A percentile compares a stretch with the other conserved stretches of the same genome.
These are phyloP conservation scores for Lycopodina hypogea DNA, from an alignment of 37 sponge, comb jelly and placozoan species.

Conservation along the genomic window DNA sequence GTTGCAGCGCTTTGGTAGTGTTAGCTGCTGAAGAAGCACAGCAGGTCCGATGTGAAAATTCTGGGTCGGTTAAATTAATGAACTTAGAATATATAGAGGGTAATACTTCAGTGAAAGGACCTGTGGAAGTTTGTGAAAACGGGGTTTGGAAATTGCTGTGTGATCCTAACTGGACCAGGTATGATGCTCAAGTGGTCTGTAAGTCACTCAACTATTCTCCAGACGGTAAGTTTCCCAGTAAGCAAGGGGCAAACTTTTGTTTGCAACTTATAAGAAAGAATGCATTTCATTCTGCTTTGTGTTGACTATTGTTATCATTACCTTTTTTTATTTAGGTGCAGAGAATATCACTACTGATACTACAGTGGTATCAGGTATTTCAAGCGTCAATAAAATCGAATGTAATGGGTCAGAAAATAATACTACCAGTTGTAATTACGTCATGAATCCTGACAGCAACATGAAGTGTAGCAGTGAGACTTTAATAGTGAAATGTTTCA, in stretches of 20 bases:
- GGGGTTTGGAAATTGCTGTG: conserved; percentile 11
- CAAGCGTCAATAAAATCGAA: background rate
- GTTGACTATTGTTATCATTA: no score
- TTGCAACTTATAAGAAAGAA: no score
- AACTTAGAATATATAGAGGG: no score
- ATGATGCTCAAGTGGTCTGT: conserved; percentile 29
- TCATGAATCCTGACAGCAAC: background rate
- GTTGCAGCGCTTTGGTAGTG: no score
- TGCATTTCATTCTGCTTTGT: no score
- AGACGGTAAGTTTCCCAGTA: background rate
- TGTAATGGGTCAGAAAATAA: conserved; percentile 4
- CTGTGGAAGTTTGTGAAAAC: conserved; percentile 13
- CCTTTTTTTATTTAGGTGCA: conserved; percentile 1
- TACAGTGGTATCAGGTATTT: background rate
- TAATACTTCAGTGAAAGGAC: background rate
- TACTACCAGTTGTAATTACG: background rate
- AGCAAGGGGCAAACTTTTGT: no score
- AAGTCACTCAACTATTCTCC: conserved; percentile 19
- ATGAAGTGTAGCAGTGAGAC: background rate
- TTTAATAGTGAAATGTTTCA: background rate
- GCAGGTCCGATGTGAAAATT: no score
- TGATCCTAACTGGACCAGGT: conserved; percentile 28
- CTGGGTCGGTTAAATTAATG: no score
- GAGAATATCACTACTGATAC: background rate
- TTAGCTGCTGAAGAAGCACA: no score